A percentile compares a stretch with the other conserved stretches of the same genome.
These are phyloP conservation scores for Callimorpha dominula DNA, from an alignment of 2,888 invertebrate genomes.

Conservation along the genomic window DNA sequence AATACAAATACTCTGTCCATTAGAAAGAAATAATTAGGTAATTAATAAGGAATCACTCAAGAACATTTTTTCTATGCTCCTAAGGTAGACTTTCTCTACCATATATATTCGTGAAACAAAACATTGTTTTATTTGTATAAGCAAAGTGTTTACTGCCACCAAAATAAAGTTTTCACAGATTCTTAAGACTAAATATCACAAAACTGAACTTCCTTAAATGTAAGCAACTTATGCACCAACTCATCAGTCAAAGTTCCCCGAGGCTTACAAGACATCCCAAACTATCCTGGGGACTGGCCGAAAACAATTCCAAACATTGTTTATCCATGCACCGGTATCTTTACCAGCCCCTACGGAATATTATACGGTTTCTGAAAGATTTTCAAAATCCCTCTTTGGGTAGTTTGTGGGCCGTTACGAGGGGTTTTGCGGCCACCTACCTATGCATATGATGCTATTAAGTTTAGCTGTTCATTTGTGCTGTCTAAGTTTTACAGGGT, in stretches of 20 bases:
- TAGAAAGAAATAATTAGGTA: no score
- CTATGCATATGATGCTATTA: conserved; percentile 48
- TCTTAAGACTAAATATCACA: neutral
- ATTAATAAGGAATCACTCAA: no score
- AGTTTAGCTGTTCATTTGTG: conserved; percentile 47
- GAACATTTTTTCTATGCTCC: no score
- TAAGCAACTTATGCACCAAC: conserved; percentile 27
- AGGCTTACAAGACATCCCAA: conserved; percentile 29
- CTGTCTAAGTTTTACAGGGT: conserved; percentile 39
- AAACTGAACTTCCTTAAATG: neutral
- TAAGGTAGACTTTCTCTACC: no score
- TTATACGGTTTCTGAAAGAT: conserved; percentile 49
- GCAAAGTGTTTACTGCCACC: neutral
- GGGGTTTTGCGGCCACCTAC: conserved; percentile 40
- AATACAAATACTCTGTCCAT: no score
- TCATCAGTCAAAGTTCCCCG: conserved; percentile 41
- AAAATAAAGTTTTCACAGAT: neutral
- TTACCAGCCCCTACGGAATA: conserved; percentile 50
- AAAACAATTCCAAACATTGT: conserved; percentile 53
- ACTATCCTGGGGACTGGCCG: conserved; percentile 41
- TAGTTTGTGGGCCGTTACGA: conserved; percentile 43
- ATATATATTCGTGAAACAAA: no score
- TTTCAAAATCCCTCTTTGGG: conserved; percentile 46
- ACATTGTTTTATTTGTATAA: no score
- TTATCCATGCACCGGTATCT: conserved; percentile 46